Percentiles rank a stretch among this genome's conserved stretches.
Evolutionary conservation across 2,797 vertebrate species (phyloP).

Genomic region (Dendrocincla tyrannina): DNA sequence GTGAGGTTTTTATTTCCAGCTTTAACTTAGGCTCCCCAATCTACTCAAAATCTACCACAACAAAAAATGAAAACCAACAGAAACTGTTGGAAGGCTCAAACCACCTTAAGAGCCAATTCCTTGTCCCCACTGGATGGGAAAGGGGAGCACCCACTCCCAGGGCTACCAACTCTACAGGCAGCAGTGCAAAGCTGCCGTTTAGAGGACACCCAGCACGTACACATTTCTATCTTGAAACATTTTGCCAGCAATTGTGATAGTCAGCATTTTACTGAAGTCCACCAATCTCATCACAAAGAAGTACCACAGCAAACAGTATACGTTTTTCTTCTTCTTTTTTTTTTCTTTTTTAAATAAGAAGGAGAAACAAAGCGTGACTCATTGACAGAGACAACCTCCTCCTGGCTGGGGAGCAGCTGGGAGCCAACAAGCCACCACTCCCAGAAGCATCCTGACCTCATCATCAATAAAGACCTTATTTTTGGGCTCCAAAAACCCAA

Average conservation of each 20-base stretch:
- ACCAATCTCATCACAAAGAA: neutral
- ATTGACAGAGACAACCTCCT: neutral
- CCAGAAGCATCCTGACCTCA: neutral
- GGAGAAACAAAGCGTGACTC: neutral
- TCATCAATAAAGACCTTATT: neutral
- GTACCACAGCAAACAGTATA: neutral
- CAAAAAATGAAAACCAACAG: neutral
- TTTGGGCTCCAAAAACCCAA: neutral
- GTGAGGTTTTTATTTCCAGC: neutral
- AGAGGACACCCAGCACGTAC: neutral
- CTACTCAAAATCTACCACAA: neutral
- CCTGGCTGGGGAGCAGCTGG: constrained; percentile 11
- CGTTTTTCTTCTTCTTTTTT: neutral
- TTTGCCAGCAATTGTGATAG: neutral
- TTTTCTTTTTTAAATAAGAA: neutral
- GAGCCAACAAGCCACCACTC: neutral
- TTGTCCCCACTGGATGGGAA: neutral
- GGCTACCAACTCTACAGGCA: neutral
- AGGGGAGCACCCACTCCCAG: neutral
- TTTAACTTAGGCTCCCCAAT: neutral
- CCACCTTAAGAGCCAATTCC: neutral
- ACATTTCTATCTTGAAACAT: neutral
- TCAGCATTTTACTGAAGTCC: neutral
- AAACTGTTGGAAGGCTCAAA: neutral
- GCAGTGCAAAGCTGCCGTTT: neutral